phyloP scores from a whole-genome alignment of 2,888 invertebrate species.

The Hypomecis atomaria region DNA sequence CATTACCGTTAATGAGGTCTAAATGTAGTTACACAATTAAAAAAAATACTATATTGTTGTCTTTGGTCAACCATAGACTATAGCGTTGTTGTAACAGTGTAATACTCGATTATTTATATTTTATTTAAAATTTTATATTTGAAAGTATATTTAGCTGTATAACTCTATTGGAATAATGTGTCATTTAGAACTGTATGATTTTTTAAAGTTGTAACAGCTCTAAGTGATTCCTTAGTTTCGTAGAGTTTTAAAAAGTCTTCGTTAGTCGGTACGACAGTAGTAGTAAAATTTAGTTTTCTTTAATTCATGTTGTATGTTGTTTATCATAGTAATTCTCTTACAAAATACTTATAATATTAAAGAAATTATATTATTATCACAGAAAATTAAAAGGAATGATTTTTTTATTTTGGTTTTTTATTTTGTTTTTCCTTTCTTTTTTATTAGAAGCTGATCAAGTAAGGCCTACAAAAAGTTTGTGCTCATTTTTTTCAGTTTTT shows the following conservation, averaged over 20 bases:
- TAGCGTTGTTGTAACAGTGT: slow-evolving; percentile 77
- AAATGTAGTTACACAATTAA: slow-evolving; percentile 45
- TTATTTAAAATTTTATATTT: slow-evolving; percentile 77
- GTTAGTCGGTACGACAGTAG: slow-evolving; percentile 73
- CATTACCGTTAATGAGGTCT: slow-evolving; percentile 44
- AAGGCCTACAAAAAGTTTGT: slow-evolving; percentile 25
- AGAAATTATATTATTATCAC: slow-evolving; percentile 73
- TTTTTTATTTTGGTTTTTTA: slow-evolving; percentile 63
- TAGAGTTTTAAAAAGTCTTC: slow-evolving; percentile 52
- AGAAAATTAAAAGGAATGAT: slow-evolving; percentile 80
- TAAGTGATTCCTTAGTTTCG: slow-evolving; percentile 1
- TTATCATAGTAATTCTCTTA: slow-evolving; percentile 73
- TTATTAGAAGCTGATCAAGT: slow-evolving; percentile 17
- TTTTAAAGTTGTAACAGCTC: not conserved
- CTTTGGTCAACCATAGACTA: slow-evolving; percentile 78
- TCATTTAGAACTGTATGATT: not conserved
- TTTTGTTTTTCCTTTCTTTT: slow-evolving; percentile 40
- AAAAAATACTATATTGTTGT: slow-evolving; percentile 65
- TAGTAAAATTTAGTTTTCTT: slow-evolving; percentile 57
- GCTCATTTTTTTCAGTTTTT: slow-evolving; percentile 3
- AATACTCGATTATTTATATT: slow-evolving; percentile 84
- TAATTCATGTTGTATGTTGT: slow-evolving; percentile 75
- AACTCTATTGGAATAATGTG: not conserved
- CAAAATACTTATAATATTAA: slow-evolving; percentile 67
- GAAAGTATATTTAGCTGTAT: slow-evolving; percentile 67